Evolutionary conservation across 2,797 vertebrate genomes (phyloP), one percentile per base, ranked within the genome.

Genomic region (Etheostoma nigrum): DNA sequence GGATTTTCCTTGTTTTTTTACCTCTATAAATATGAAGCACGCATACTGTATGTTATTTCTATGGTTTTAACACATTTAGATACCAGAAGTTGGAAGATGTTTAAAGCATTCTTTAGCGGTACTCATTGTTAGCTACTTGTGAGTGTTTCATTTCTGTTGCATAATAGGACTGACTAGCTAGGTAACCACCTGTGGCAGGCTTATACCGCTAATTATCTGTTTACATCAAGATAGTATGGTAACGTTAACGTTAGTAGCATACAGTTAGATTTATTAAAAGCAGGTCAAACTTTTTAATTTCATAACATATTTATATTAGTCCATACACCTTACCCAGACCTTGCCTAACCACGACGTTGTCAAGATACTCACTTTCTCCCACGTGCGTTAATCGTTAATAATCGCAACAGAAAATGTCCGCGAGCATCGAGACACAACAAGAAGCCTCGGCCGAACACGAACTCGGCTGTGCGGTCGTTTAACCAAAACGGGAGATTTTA

Each of bases 281-380:
- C 27, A 49, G 10, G 1, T 54, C 2, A 25, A 62, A 72, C 13
- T 23, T 23, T 4, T 49, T 13, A 0, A 69, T 78, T 67, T 77
- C 4, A 53, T 18, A 19, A 27, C 16, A 67, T 44, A 44, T 44
- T 40, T 15, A 5, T 18, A 21, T 25, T 11, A 19, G 5, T 30
- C 52, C 2, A 36, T 36, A 10, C 9, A 10, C 36, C 27, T 27
- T 8, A 10, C 36, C 36, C 10, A 36, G 8, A 2, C 36, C 13
- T 62, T 48, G 68, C 10, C 5, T 19, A 53, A 78, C 5, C 48
- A 27, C 25, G 23, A 1, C 14, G 21, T 61, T 33, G 14, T 49
- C 36, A 33, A 14, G 3, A 52, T 82, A 90, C 88, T 92, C 79
- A 89, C 91, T 76, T 79, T 40, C 49, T 69, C 64, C 42, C 68